Base-by-base conservation (phyloP, 2,113 vertebrate genomes). In the Pyxicephalus adspersus region DNA sequence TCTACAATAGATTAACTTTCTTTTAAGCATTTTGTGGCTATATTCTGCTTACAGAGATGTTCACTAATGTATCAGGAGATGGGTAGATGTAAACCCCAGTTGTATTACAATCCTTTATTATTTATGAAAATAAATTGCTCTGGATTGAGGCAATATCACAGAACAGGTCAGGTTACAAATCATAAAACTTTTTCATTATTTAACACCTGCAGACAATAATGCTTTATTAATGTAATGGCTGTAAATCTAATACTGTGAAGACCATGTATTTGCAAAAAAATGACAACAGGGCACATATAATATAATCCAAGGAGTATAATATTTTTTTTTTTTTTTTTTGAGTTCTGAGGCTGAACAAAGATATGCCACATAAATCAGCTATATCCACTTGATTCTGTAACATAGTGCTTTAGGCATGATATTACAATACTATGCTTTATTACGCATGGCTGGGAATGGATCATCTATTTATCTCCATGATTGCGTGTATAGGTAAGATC, bases 391-490 rank as follows among this genome's bases (percentile, higher is more conserved):
- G 28, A 26, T 58, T 28, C 57, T 13, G 28, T 31, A 34, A 23
- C n/a, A 29, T 19, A 18, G 20, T 29, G 28, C 54, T 74, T 20
- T 31, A 74, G 54, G 71, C 71, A 74, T 74, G 54, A 74, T 28
- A 74, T 58, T 26, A 58, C 71, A 54, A 74, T 58, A 38, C 60
- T 38, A 60, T 74, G 29, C 38, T 54, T 29, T 74, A 60, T 34
- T 74, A 74, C 71, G 71, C 71, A 74, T 74, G 71, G 55, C 71
- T 74, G 71, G 71, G 71, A n/a, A 74, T 23, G 57, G 28, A n/a
- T 60, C 55, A 74, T 74, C 71, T 54, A 74, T 74, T 74, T 31
- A 74, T 74, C 71, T 74, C 71, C 60, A 58, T 60, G 71, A 74
- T 55, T 74, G 71, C 25, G 54, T 74, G 71, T 34, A 74, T 60